Conservation (phyloP, 2,888 invertebrate genomes). For the Syrista parreyssii region DNA sequence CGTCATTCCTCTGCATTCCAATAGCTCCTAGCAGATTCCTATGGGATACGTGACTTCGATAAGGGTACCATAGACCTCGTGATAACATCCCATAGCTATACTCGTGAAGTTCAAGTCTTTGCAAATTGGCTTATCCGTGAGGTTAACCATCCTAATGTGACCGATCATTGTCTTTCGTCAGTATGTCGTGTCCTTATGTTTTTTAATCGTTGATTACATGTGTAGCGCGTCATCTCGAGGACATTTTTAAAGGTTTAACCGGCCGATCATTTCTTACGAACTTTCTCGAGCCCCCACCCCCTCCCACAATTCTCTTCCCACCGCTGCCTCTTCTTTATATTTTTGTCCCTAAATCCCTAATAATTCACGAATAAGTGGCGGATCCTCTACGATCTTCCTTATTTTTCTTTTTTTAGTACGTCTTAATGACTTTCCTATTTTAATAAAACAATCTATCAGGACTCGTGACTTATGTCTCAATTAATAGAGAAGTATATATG, state of each 20-base stretch:
- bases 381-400: neutral
- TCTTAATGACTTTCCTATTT: neutral
- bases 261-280: neutral
- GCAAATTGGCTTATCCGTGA: neutral
- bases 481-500: neutral
- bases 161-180: neutral
- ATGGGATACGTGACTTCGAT: constrained; percentile 21
- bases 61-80: neutral
- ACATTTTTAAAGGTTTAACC: neutral
- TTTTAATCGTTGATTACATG: neutral
- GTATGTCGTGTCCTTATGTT: neutral
- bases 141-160: neutral
- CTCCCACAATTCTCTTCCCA: neutral
- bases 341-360: neutral
- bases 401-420: neutral
- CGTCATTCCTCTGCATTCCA: constrained; percentile 77
- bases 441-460: neutral
- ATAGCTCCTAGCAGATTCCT: constrained; percentile 57
- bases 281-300: neutral
- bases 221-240: neutral
- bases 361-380: neutral
- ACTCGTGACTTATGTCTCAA: neutral
- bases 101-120: neutral
- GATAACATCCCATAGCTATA: neutral
- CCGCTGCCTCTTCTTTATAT: neutral